Conservation (phyloP, 2,797 vertebrate genomes). For the Danio albolineatus region DNA sequence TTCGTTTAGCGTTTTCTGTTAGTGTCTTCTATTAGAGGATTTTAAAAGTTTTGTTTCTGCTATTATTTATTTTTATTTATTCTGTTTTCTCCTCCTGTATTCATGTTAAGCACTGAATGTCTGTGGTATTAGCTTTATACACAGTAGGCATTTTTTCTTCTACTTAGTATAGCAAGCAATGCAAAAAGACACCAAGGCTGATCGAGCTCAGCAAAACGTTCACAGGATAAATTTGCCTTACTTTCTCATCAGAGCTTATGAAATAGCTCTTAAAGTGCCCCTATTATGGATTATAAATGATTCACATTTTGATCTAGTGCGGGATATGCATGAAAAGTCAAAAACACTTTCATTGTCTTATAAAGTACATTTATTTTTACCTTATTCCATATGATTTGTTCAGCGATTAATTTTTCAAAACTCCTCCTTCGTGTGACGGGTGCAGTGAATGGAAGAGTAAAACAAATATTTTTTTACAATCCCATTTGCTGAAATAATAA, state of each 20-base stretch:
- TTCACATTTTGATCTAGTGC: too few species aligned
- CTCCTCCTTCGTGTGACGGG: too few species aligned
- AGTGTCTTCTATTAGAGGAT: slow-evolving; percentile 53
- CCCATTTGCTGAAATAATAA: too few species aligned
- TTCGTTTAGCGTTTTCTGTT: slow-evolving; percentile 48
- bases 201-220: slow-evolving; percentile 40
- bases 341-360: too few species aligned
- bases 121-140: slow-evolving; percentile 75
- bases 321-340: too few species aligned
- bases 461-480: too few species aligned
- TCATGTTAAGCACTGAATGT: slow-evolving; percentile 73
- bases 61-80: slow-evolving; percentile 76
- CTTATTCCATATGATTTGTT: too few species aligned
- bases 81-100: slow-evolving; percentile 64
- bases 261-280: background rate
- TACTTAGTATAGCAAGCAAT: slow-evolving; percentile 69
- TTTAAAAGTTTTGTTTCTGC: slow-evolving; percentile 63
- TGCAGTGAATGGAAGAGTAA: too few species aligned
- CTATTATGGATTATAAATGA: too few species aligned
- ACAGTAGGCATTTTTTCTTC: slow-evolving; percentile 62
- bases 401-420: too few species aligned
- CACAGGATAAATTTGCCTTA: background rate
- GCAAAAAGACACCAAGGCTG: slow-evolving; percentile 68
- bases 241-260: background rate
- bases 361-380: too few species aligned